These are phyloP conservation scores for Magallana gigas DNA, from an alignment of 1,140 invertebrate genomes.

Conservation along the genomic window DNA sequence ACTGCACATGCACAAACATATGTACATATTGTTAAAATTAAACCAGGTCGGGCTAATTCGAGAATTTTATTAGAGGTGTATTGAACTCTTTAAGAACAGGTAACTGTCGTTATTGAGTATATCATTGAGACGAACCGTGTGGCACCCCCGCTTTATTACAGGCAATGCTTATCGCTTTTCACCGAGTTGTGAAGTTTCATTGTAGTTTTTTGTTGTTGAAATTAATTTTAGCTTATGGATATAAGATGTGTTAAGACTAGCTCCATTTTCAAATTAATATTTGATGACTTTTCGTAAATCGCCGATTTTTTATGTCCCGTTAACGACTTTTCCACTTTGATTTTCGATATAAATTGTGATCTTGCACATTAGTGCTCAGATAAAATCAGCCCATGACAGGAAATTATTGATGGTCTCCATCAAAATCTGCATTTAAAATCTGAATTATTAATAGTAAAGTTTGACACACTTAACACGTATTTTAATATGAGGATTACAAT, in stretches of 20 bases:
- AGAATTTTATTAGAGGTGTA: too few relatives aligned
- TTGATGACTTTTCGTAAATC: neutral
- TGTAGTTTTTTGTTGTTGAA: too few relatives aligned
- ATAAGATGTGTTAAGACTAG: neutral
- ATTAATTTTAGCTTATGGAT: too few relatives aligned
- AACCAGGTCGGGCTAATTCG: too few relatives aligned
- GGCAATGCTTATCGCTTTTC: too few relatives aligned
- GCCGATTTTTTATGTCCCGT: neutral
- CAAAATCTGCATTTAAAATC: neutral
- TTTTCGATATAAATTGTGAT: neutral
- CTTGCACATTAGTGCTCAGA: neutral
- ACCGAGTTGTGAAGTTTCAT: too few relatives aligned
- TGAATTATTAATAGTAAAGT: neutral
- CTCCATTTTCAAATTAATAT: neutral
- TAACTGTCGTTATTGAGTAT: too few relatives aligned
- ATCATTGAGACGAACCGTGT: too few relatives aligned
- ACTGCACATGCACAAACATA: too few relatives aligned
- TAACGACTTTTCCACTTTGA: neutral
- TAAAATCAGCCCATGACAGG: neutral
- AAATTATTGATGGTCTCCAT: neutral
- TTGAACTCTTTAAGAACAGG: too few relatives aligned
- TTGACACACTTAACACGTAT: neutral
- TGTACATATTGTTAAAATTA: too few relatives aligned
- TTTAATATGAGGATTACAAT: neutral
- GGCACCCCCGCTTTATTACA: too few relatives aligned